phyloP scores from a whole-genome alignment of 2,888 invertebrate genomes.

The Pseudoips prasinana region DNA sequence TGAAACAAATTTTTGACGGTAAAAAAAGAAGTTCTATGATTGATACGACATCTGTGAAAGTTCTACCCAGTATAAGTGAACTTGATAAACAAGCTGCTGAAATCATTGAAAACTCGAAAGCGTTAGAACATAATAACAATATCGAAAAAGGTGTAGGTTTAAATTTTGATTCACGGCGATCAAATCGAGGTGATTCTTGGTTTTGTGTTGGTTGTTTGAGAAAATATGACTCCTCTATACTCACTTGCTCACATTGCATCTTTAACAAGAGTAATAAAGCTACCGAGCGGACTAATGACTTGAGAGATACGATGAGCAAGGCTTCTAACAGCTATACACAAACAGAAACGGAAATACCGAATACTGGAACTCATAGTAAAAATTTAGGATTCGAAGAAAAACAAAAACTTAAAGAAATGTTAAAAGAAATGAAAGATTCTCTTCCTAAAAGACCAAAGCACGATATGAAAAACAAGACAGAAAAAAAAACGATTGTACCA shows the following conservation, averaged over 20 bases:
- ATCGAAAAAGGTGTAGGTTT: background rate
- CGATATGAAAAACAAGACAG: constrained; percentile 26
- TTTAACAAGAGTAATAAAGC: constrained; percentile 29
- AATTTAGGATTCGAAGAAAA: constrained; percentile 62
- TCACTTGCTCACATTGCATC: constrained; percentile 53
- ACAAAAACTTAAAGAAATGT: constrained; percentile 85
- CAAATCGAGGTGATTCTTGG: constrained; percentile 45
- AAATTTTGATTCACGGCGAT: constrained; percentile 15
- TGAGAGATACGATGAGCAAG: constrained; percentile 17
- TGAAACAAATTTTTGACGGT: constrained; percentile 75
- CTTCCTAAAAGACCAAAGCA: constrained; percentile 83
- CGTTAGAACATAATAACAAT: constrained; percentile 39
- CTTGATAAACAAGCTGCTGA: constrained; percentile 89
- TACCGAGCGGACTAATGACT: constrained; percentile 12
- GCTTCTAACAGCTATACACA: constrained; percentile 46
- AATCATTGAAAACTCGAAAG: constrained; percentile 82
- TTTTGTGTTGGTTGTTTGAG: constrained; percentile 63
- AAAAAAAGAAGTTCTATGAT: constrained; percentile 62
- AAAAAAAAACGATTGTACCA: constrained; percentile 12
- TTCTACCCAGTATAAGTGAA: constrained; percentile 89
- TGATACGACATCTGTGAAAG: constrained; percentile 73
- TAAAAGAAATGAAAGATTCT: constrained; percentile 90
- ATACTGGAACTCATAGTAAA: constrained; percentile 18
- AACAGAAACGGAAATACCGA: constrained; percentile 35
- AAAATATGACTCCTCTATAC: constrained; percentile 57